Conservation (phyloP, 2,888 invertebrate genomes). For the Tyria jacobaeae region DNA sequence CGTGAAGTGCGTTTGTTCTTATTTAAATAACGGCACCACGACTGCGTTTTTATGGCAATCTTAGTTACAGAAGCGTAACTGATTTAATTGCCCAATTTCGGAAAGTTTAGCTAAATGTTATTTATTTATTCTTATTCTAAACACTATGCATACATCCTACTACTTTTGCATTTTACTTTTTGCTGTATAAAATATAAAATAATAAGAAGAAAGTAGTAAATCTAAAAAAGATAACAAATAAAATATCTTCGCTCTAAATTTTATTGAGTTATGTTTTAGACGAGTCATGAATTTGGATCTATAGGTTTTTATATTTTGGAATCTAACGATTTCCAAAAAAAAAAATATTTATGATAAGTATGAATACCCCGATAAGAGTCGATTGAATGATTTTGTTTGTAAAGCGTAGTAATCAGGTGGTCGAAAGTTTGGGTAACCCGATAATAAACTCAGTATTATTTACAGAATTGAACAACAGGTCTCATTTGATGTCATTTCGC, state of each 20-base stretch:
- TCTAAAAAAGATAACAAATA: background rate
- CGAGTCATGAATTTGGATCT: background rate
- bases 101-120: slow-evolving; percentile 32
- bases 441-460: background rate
- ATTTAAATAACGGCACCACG: slow-evolving; percentile 51
- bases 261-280: background rate
- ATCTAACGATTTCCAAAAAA: too few species aligned
- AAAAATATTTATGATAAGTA: too few species aligned
- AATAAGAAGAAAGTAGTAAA: background rate
- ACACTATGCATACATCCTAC: background rate
- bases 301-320: background rate
- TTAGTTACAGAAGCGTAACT: slow-evolving; percentile 51
- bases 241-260: background rate
- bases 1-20: slow-evolving; percentile 46
- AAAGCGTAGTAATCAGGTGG: background rate
- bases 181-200: background rate
- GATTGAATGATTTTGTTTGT: background rate
- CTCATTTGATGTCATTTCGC: slow-evolving; percentile 15
- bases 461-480: slow-evolving; percentile 1
- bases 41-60: slow-evolving; percentile 49
- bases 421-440: background rate
- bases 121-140: slow-evolving; percentile 4
- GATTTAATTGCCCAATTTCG: slow-evolving; percentile 52
- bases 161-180: background rate
- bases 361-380: too few species aligned